These are phyloP conservation scores for Camptogramma bilineatum DNA, from an alignment of 2,888 invertebrate species.

Conservation along the genomic window DNA sequence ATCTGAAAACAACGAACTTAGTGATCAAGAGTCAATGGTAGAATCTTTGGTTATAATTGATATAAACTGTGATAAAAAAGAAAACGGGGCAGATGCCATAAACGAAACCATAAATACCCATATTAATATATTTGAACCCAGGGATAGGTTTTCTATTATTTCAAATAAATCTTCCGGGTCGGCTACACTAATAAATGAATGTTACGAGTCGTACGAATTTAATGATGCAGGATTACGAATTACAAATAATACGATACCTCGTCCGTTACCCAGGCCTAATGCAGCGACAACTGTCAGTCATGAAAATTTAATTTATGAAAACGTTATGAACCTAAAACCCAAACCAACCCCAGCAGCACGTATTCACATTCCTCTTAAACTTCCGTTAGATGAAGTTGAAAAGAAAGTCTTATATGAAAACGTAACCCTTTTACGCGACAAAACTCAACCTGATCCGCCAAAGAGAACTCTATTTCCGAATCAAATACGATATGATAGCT, in stretches of 20 bases:
- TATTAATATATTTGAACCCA: conserved; percentile 71
- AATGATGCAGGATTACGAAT: conserved; percentile 44
- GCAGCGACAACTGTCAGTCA: conserved; percentile 44
- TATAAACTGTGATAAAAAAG: conserved; percentile 54
- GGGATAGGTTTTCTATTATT: conserved; percentile 59
- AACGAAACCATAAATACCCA: conserved; percentile 65
- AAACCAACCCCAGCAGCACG: conserved; percentile 73
- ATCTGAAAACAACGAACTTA: conserved; percentile 77
- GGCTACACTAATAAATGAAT: conserved; percentile 71
- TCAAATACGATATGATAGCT: conserved; percentile 50
- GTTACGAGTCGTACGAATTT: conserved; percentile 76
- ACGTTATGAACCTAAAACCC: conserved; percentile 50
- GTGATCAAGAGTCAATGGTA: conserved; percentile 66
- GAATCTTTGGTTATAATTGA: conserved; percentile 61
- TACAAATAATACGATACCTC: conserved; percentile 55
- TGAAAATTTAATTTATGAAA: conserved; percentile 71
- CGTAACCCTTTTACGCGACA: conserved; percentile 58
- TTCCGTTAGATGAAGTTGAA: conserved; percentile 51
- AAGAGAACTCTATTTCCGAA: conserved; percentile 59
- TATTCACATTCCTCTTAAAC: conserved; percentile 66
- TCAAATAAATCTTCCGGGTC: conserved; percentile 65
- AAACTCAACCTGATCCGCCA: conserved; percentile 60
- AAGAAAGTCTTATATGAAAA: conserved; percentile 73
- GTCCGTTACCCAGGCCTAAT: conserved; percentile 68
- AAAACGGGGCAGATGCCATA: conserved; percentile 40